A percentile compares a stretch with the other conserved stretches of the same genome.
Evolutionary conservation across 2,113 vertebrate genomes (phyloP).

Genomic region (Labeo rohita): DNA sequence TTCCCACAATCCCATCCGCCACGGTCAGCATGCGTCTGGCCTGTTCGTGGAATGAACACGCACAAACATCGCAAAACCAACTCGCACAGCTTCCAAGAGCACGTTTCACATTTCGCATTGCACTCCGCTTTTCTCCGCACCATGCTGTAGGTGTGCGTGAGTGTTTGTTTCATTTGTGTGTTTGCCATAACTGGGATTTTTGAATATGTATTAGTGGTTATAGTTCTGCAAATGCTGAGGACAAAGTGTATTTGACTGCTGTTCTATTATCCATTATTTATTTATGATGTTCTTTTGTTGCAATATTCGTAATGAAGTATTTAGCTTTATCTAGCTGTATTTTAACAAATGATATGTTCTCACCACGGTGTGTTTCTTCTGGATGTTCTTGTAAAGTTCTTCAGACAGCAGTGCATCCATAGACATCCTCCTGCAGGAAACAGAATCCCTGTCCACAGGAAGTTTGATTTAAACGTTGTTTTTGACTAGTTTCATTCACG

Average conservation of each 20-base stretch:
- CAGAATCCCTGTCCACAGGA: neutral
- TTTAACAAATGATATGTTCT: neutral
- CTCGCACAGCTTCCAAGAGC: neutral
- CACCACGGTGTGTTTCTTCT: neutral
- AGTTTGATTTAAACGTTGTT: conserved; percentile 4
- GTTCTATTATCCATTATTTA: neutral
- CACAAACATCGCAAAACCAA: neutral
- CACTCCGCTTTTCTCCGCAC: neutral
- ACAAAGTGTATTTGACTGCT: neutral
- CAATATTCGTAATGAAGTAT: neutral
- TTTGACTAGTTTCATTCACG: neutral
- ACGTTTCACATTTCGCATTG: conserved; percentile 8
- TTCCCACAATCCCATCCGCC: conserved; percentile 24
- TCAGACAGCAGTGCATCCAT: neutral
- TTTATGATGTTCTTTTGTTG: neutral
- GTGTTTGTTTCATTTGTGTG: conserved; percentile 2
- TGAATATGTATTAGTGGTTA: neutral
- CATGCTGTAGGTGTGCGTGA: conserved; percentile 2
- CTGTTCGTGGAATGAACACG: neutral
- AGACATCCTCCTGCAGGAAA: conserved; percentile 6
- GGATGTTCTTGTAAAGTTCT: neutral
- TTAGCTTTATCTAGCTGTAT: neutral
- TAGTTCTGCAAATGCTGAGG: neutral
- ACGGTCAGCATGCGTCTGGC: neutral
- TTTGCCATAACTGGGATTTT: neutral